Evolutionary conservation across 2,113 vertebrate genomes (phyloP).

Genomic region (Phalacrocorax pelagicus): DNA sequence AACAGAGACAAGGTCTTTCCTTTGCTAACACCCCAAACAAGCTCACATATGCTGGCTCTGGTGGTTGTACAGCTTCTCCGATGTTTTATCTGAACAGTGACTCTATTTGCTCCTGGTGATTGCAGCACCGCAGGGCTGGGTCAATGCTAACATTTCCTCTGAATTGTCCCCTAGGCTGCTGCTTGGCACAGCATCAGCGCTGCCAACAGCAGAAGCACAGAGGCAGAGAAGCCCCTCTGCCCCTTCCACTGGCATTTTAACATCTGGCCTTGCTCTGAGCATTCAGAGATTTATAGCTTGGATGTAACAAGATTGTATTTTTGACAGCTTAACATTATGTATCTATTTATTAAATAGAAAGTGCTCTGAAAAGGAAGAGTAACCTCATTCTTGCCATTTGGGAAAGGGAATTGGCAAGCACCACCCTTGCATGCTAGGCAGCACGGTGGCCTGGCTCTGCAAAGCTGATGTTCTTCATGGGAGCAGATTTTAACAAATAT

Average conservation of each 20-base stretch:
- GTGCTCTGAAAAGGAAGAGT: not conserved
- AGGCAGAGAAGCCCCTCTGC: not conserved
- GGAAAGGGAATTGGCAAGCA: not conserved
- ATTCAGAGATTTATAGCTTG: not conserved
- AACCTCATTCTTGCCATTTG: not conserved
- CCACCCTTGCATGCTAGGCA: not conserved
- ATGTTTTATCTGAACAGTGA: not conserved
- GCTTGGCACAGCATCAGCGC: not conserved
- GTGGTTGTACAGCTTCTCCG: not conserved
- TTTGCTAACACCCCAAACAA: not conserved
- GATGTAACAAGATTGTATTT: not conserved
- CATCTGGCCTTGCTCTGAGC: not conserved
- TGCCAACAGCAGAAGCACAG: not conserved
- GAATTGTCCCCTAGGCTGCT: not conserved
- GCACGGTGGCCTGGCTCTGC: not conserved
- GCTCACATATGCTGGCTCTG: not conserved
- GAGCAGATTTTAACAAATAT: not conserved
- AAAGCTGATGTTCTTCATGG: not conserved
- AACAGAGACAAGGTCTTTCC: not conserved
- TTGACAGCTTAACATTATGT: not conserved
- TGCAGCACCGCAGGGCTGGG: not conserved
- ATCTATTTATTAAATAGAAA: not conserved
- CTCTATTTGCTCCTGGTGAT: accelerated
- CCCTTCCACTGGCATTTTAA: not conserved
- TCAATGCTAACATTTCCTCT: not conserved